Conservation (phyloP, 1,140 invertebrate species). For the Drosophila hydei region DNA sequence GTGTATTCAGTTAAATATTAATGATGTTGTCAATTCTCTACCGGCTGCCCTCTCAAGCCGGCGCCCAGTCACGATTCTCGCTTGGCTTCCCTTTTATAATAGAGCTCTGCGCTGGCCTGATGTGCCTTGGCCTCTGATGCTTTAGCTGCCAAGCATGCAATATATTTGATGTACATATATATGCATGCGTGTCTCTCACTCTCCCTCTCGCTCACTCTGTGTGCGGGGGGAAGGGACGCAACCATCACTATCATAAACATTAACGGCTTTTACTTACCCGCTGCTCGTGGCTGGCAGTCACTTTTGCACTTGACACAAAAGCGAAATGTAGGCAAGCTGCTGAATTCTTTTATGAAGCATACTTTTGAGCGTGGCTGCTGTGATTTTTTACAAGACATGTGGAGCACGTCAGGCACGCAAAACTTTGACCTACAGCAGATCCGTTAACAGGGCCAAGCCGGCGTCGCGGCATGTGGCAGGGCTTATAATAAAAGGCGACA, state of each 20-base stretch:
- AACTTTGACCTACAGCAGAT: constrained; percentile 40
- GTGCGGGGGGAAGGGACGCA: not conserved
- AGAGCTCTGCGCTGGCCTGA: constrained; percentile 19
- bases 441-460: not conserved
- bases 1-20: constrained; percentile 47
- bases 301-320: constrained; percentile 61
- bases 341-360: constrained; percentile 42
- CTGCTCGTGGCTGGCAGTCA: constrained; percentile 48
- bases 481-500: constrained; percentile 58
- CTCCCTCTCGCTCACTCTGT: not conserved
- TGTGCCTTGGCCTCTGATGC: constrained; percentile 26
- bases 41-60: not conserved
- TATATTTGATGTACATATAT: constrained; percentile 60
- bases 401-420: constrained; percentile 38
- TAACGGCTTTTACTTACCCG: constrained; percentile 73
- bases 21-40: constrained; percentile 48
- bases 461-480: not conserved
- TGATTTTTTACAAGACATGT: constrained; percentile 54
- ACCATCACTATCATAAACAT: constrained; percentile 70
- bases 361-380: constrained; percentile 45
- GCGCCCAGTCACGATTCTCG: constrained; percentile 57
- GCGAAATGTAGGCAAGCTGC: constrained; percentile 52
- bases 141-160: constrained; percentile 66
- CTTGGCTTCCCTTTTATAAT: constrained; percentile 49
- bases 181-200: constrained; percentile 1